These are phyloP conservation scores for Ptychodera flava DNA, from an alignment of 35 echinoderm and acorn worm species.

Conservation along the genomic window DNA sequence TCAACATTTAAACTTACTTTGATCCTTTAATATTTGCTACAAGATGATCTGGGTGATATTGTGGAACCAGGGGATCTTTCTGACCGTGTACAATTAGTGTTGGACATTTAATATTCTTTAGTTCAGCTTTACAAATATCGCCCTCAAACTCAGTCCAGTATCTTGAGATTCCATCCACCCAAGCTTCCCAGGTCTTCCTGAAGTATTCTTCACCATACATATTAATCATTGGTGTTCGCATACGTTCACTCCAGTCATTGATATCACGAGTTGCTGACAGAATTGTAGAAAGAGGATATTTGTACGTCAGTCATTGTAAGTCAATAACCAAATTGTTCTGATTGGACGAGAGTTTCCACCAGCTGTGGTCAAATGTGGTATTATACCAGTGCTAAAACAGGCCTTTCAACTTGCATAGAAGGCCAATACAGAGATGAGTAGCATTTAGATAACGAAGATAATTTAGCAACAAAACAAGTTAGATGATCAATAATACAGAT, in stretches of 20 bases:
- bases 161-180: constrained; percentile 52
- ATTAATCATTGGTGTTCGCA: constrained; percentile 79
- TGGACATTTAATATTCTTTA: constrained; percentile 43
- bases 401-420: no score
- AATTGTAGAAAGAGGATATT: no score
- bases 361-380: no score
- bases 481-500: no score
- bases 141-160: constrained; percentile 30
- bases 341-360: no score
- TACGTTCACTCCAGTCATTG: constrained; percentile 72
- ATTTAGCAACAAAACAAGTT: no score
- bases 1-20: no score
- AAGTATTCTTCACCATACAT: constrained; percentile 85
- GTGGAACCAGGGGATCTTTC: constrained; percentile 72
- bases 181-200: constrained; percentile 52
- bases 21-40: constrained; percentile 76
- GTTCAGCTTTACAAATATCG: constrained; percentile 57
- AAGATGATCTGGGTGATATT: constrained; percentile 65
- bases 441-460: no score
- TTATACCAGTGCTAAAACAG: no score
- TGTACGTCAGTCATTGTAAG: no score
- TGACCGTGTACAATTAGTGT: constrained; percentile 90
- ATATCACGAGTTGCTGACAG: constrained; percentile 88
- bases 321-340: no score
- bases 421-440: no score